Base-by-base conservation (phyloP, 2,888 invertebrate genomes). In the Teleogryllus oceanicus region DNA sequence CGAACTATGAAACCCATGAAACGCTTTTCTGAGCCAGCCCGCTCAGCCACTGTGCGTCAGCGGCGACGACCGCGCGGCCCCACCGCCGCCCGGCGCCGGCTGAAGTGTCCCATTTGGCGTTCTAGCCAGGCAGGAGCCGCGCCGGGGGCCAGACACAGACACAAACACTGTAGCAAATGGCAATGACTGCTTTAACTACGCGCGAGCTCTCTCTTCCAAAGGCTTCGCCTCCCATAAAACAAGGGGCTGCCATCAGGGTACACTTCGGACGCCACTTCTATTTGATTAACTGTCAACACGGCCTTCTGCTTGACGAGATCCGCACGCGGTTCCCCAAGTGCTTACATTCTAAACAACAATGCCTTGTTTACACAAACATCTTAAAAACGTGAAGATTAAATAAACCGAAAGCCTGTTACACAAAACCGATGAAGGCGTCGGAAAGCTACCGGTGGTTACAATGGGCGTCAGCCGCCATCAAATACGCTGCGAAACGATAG, bases 101-200 rank as follows among this genome's bases (percentile, higher is more conserved):
- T 80, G 80, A 80, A 80, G 50, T 50, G 78, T 80, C 76, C 80
- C 80, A 80, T 80, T 80, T 80, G 80, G 78, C 49, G 80, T 21
- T 50, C 78, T 75, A 75, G 80, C 21, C 80, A 50, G n/a, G 18
- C 76, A 24, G 79, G 79, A 79, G 79, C 79, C 78, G 37, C 75
- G 18, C 20, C 16, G 62, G 62, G 37, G 10, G 62, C n/a, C 62
- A 62, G 62, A 62, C 62, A 62, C 16, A 13, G 62, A 62, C 62
- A 62, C 62, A 62, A 62, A 62, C 62, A 62, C n/a, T n/a, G 62
- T 62, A 62, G 62, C 62, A n/a, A 62, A 62, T 62, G 62, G 62
- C 62, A 62, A 62, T 62, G n/a, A 62, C 62, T n/a, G n/a, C n/a
- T 62, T 62, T 62, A 62, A 62, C 62, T 62, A 62, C 62, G 8